phyloP scores from a whole-genome alignment of 2,888 invertebrate genomes.

The Bursaphelenchus okinawaensis region DNA sequence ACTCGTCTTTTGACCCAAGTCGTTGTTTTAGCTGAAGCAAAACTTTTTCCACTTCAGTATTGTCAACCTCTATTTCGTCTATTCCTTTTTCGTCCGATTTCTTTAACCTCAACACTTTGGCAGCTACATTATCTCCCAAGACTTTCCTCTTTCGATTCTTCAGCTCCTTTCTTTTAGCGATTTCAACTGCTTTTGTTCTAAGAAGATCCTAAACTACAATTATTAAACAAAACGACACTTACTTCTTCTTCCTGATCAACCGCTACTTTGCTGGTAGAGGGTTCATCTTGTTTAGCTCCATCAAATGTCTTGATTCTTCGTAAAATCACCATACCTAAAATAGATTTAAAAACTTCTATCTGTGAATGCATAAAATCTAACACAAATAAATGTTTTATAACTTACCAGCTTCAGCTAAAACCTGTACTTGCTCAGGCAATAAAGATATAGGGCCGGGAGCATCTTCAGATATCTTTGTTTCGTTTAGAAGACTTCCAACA shows the following conservation, averaged over 20 bases:
- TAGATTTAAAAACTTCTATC: too few relatives aligned
- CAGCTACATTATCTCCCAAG: slow-evolving; percentile 17
- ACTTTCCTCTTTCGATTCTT: slow-evolving; percentile 22
- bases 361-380: too few relatives aligned
- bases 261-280: too few relatives aligned
- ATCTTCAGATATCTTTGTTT: neutral
- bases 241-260: too few relatives aligned
- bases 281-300: neutral
- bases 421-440: slow-evolving; percentile 33
- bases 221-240: too few relatives aligned
- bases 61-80: neutral
- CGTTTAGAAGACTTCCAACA: neutral
- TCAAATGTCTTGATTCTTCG: neutral
- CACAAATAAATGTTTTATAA: neutral
- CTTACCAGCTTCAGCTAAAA: slow-evolving; percentile 32
- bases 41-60: neutral
- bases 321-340: slow-evolving; percentile 6
- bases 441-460: slow-evolving; percentile 9
- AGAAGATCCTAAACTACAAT: neutral
- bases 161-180: slow-evolving; percentile 20
- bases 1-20: too few relatives aligned
- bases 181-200: neutral
- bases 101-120: slow-evolving; percentile 14
- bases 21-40: neutral
- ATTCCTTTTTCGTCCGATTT: slow-evolving; percentile 16